Percentiles rank a stretch among this genome's conserved stretches.
Conservation (phyloP, 1,140 invertebrate species). For the Trigoniulus corallinus region DNA sequence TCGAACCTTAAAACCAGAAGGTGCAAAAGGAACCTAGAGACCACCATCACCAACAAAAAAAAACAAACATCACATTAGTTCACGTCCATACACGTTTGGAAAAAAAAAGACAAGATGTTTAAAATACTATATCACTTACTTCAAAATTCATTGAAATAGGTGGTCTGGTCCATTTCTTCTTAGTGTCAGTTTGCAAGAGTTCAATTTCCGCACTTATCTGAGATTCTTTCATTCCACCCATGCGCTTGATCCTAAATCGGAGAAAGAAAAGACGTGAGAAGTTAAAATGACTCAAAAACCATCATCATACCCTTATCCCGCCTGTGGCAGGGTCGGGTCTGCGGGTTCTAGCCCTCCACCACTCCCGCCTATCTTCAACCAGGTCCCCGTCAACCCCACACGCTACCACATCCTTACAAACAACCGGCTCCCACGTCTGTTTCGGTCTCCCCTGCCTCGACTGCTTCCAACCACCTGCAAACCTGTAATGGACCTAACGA, state of each 20-base stretch:
- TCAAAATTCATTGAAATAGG: conserved; percentile 99
- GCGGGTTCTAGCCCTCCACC: no score
- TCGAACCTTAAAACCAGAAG: conserved; percentile 95
- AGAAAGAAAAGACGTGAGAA: no score
- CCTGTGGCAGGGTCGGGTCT: no score
- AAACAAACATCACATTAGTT: background rate
- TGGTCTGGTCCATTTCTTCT: conserved; percentile 99
- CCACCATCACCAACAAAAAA: background rate
- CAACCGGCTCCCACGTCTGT: no score
- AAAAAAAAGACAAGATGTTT: background rate
- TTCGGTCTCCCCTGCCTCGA: no score
- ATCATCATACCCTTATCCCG: no score
- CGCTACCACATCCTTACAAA: no score
- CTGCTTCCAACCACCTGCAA: no score
- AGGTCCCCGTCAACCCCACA: no score
- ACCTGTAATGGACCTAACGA: no score
- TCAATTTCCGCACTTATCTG: conserved; percentile 99
- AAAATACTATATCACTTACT: conserved; percentile 34
- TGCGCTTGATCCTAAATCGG: conserved; percentile 75
- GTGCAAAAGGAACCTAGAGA: conserved; percentile 63
- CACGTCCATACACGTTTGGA: background rate
- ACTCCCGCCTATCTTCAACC: no score
- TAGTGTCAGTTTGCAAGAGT: conserved; percentile 92
- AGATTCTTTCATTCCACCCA: conserved; percentile 99
- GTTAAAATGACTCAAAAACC: no score